phyloP scores from a whole-genome alignment of 2,113 vertebrate genomes.

The Seriola dumerili region DNA sequence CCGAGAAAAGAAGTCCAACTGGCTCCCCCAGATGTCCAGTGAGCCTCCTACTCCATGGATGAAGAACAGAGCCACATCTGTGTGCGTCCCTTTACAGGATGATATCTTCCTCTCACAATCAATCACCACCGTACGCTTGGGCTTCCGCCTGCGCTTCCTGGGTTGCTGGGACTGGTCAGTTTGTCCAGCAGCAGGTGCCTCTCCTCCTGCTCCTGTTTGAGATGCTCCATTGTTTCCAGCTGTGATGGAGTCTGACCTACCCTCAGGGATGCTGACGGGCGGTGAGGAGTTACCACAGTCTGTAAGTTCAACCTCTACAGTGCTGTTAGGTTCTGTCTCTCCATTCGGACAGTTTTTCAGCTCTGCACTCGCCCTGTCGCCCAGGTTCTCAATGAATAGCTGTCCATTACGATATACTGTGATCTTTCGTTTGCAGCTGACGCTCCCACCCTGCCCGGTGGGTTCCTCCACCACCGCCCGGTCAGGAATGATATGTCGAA shows the following conservation, averaged over 20 bases:
- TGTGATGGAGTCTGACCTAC: slow-evolving; percentile 8
- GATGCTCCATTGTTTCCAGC: slow-evolving; percentile 48
- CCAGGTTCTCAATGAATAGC: slow-evolving; percentile 93
- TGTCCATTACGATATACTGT: slow-evolving; percentile 93
- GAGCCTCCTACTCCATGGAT: slow-evolving; percentile 96
- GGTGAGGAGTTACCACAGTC: slow-evolving; percentile 63
- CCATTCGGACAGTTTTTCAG: slow-evolving; percentile 84
- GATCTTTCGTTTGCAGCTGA: slow-evolving; percentile 93
- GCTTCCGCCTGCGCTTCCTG: slow-evolving; percentile 82
- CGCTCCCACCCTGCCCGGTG: slow-evolving; percentile 54
- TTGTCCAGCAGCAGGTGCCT: slow-evolving; percentile 26
- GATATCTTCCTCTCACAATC: slow-evolving; percentile 92
- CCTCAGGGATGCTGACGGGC: neutral
- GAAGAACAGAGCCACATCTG: slow-evolving; percentile 94
- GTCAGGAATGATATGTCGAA: slow-evolving; percentile 87
- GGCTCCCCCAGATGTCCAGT: slow-evolving; percentile 95
- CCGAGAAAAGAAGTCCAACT: slow-evolving; percentile 93
- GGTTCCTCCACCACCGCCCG: slow-evolving; percentile 76
- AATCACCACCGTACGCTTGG: slow-evolving; percentile 91
- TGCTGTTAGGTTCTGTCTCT: slow-evolving; percentile 78
- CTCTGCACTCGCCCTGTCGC: slow-evolving; percentile 84
- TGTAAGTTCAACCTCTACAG: slow-evolving; percentile 84
- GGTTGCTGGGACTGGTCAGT: slow-evolving; percentile 49
- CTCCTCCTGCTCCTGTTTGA: slow-evolving; percentile 38
- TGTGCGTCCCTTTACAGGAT: slow-evolving; percentile 90